These are phyloP conservation scores for Zenarchopterus dispar DNA, from an alignment of 2,797 vertebrate species.

Conservation along the genomic window DNA sequence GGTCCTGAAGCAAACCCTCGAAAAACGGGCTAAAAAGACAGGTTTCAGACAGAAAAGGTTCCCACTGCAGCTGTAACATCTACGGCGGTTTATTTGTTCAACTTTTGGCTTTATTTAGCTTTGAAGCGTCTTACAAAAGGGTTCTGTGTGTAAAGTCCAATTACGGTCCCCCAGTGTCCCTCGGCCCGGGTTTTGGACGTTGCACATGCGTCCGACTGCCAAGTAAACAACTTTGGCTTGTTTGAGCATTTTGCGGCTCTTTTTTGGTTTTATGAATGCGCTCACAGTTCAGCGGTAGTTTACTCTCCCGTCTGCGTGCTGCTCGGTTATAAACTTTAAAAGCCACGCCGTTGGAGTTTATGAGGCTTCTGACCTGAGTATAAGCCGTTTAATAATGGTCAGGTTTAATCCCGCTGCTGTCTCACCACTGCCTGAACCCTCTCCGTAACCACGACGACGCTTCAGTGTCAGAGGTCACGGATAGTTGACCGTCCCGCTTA, in stretches of 20 bases:
- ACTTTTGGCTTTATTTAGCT: conserved; percentile 50
- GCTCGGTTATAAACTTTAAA: conserved; percentile 60
- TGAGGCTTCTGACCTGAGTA: conserved; percentile 38
- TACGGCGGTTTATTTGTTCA: conserved; percentile 15
- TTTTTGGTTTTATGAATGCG: conserved; percentile 68
- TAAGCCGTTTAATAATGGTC: conserved; percentile 39
- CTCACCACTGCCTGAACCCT: conserved; percentile 11
- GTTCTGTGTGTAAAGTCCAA: conserved; percentile 67
- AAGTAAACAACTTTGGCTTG: conserved; percentile 78
- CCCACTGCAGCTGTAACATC: conserved; percentile 12
- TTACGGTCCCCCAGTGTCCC: conserved; percentile 60
- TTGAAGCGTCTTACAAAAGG: conserved; percentile 55
- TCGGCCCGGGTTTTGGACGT: conserved; percentile 73
- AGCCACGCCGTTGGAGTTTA: conserved; percentile 38
- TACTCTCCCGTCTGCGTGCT: conserved; percentile 50
- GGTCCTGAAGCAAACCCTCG: no score
- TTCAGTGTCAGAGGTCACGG: conserved; percentile 35
- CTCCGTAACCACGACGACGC: conserved; percentile 3
- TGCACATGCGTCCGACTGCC: conserved; percentile 57
- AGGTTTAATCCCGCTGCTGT: conserved; percentile 35
- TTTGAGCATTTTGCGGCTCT: conserved; percentile 60
- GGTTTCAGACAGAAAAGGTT: conserved; percentile 6
- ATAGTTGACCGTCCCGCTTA: conserved; percentile 32
- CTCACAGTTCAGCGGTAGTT: conserved; percentile 70
- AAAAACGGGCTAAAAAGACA: conserved; percentile 7